Percentiles rank a stretch among this genome's conserved stretches.
phyloP scores from a whole-genome alignment of 2,888 invertebrate genomes.

The Calameuta filiformis region DNA sequence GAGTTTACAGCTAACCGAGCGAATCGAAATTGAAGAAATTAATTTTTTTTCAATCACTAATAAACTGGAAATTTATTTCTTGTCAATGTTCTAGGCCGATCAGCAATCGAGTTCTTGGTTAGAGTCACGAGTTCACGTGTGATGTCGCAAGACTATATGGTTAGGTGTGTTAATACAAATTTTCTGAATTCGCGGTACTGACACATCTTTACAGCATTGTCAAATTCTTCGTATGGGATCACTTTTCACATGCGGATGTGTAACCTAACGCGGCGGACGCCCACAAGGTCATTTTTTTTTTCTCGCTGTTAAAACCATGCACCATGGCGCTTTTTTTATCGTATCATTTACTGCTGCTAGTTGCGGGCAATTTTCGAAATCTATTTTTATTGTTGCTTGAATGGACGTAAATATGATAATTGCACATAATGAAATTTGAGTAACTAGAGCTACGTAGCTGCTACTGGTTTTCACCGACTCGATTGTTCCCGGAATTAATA shows the following conservation, averaged over 20 bases:
- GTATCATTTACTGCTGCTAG: too few relatives aligned
- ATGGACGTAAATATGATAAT: not conserved
- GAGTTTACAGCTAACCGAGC: not conserved
- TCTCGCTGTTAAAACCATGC: too few relatives aligned
- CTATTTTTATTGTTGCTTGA: too few relatives aligned
- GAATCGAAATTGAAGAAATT: not conserved
- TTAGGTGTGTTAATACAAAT: not conserved
- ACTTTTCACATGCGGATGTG: too few relatives aligned
- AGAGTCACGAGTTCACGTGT: not conserved
- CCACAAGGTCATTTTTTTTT: too few relatives aligned
- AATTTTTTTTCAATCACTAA: too few relatives aligned
- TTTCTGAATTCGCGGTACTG: too few relatives aligned
- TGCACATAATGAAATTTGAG: not conserved
- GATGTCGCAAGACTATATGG: not conserved
- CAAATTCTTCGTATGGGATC: not conserved
- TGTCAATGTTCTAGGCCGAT: not conserved
- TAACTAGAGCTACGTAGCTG: not conserved
- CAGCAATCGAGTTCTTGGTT: not conserved
- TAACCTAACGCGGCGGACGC: too few relatives aligned
- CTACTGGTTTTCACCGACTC: not conserved
- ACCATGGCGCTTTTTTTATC: too few relatives aligned
- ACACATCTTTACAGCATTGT: not conserved
- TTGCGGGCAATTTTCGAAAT: too few relatives aligned
- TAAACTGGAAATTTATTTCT: too few relatives aligned
- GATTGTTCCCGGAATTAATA: not conserved